These are phyloP conservation scores for Antidorcas marsupialis DNA, from an alignment of 2,113 vertebrate species.

Conservation along the genomic window DNA sequence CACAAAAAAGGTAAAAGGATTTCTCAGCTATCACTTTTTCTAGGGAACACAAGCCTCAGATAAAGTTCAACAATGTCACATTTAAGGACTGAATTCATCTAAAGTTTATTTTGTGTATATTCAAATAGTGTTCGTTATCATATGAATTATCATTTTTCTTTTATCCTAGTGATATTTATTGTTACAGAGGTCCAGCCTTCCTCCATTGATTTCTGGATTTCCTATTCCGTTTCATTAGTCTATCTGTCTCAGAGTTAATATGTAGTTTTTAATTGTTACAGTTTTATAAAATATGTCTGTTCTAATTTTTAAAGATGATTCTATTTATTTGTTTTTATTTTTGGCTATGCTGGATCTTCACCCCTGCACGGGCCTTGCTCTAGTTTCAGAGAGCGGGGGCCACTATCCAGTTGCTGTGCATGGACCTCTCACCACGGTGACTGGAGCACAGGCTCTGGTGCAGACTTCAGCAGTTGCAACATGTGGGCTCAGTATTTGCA, in stretches of 20 bases:
- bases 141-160: background rate
- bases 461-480: background rate
- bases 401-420: background rate
- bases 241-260: background rate
- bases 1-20: background rate
- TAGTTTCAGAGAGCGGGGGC: background rate
- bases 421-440: background rate
- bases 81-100: background rate
- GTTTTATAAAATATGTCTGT: background rate
- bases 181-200: background rate
- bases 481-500: background rate
- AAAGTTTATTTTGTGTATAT: background rate
- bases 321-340: background rate
- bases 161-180: background rate
- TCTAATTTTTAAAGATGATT: background rate
- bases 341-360: background rate
- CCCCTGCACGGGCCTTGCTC: background rate
- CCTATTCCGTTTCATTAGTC: background rate
- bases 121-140: background rate
- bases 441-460: background rate
- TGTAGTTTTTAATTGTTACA: background rate
- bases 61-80: background rate
- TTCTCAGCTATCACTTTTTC: background rate
- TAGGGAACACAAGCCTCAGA: background rate
- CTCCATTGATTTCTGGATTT: background rate